Conservation (phyloP, 2,888 invertebrate species). For the Clistopyga incitator region DNA sequence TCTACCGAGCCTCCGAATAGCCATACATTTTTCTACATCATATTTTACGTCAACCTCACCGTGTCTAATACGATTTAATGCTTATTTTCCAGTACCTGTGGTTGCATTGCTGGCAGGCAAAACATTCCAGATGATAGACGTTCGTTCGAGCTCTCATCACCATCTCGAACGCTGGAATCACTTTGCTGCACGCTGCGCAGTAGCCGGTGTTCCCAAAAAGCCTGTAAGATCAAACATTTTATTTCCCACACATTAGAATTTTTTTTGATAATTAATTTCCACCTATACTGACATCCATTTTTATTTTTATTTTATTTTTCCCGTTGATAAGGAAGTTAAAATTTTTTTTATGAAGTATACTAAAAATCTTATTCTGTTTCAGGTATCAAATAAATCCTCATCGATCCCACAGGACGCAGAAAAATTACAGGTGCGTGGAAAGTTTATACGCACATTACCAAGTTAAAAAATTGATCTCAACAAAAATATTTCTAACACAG, state of each 20-base stretch:
- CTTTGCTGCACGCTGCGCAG: slow-evolving; percentile 96
- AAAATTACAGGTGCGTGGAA: no score
- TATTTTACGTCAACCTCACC: not conserved
- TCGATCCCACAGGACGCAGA: no score
- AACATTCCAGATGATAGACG: slow-evolving; percentile 97
- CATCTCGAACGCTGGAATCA: slow-evolving; percentile 97
- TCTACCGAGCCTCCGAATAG: slow-evolving; percentile 30
- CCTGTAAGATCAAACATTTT: slow-evolving; percentile 85
- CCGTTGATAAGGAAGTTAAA: no score
- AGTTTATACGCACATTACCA: no score
- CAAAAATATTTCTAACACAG: not conserved
- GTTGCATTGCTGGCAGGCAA: slow-evolving; percentile 97
- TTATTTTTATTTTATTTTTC: slow-evolving; percentile 14
- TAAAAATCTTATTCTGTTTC: no score
- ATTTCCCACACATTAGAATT: not conserved
- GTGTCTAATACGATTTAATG: not conserved
- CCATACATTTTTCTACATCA: not conserved
- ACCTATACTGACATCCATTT: no score
- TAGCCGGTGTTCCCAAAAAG: slow-evolving; percentile 96
- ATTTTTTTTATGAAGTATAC: no score
- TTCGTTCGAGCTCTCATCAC: slow-evolving; percentile 97
- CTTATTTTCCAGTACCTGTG: slow-evolving; percentile 89
- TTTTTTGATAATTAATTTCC: no score
- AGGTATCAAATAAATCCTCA: no score
- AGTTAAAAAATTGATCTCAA: no score